Conservation (phyloP, 2,888 invertebrate genomes). For the Teleogryllus oceanicus region DNA sequence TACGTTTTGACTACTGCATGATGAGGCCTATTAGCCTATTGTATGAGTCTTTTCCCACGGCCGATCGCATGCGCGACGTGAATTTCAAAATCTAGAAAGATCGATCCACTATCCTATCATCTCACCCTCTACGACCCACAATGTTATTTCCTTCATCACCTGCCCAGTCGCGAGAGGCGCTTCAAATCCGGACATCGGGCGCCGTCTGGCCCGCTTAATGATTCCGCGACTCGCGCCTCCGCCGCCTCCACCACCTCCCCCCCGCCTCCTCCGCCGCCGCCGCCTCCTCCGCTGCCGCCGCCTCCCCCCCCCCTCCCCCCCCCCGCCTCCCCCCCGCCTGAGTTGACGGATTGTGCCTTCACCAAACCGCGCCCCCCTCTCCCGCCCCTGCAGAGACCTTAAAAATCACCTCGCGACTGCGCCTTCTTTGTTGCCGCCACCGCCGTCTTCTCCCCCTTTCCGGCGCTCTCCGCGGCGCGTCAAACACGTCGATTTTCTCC, state of each 20-base stretch:
- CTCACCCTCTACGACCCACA: no score
- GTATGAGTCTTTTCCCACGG: no score
- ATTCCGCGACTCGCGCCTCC: not conserved
- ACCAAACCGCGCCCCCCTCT: not conserved
- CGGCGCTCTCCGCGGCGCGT: not conserved
- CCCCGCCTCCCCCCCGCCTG: not conserved
- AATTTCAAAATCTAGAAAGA: no score
- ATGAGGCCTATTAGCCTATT: no score
- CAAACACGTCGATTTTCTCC: conserved; percentile 1
- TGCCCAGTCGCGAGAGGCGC: not conserved
- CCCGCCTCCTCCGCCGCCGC: not conserved
- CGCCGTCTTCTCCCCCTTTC: not conserved
- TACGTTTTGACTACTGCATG: no score
- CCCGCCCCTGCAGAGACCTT: not conserved
- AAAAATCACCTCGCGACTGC: no score
- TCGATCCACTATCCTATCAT: no score
- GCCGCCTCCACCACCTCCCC: no score
- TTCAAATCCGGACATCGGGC: not conserved
- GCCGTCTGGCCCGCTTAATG: not conserved
- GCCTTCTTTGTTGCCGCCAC: not conserved
- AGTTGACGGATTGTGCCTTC: not conserved
- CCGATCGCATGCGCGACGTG: no score
- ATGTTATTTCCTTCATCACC: no score
- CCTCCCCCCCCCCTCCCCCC: not conserved
- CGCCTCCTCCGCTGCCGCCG: not conserved